A percentile compares a stretch with the other conserved stretches of the same genome.
phyloP scores from a whole-genome alignment of 92 coral and sea anemone genomes.

The Hydrozoanthus gracilis region DNA sequence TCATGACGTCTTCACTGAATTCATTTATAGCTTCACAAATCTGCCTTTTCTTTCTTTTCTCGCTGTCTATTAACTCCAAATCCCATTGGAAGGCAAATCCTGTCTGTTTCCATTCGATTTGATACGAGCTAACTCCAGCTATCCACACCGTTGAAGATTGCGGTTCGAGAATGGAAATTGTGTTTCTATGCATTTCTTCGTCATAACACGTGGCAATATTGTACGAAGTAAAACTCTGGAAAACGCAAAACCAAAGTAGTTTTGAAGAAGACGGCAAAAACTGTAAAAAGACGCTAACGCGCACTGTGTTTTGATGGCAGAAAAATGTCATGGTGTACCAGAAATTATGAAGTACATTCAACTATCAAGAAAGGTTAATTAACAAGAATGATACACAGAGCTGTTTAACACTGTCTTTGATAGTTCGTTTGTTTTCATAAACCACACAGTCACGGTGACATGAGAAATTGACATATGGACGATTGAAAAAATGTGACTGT shows the following conservation, averaged over 20 bases:
- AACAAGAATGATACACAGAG: background rate
- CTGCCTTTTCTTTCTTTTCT: conserved; percentile 55
- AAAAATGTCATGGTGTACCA: background rate
- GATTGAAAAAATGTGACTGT: too few relatives aligned
- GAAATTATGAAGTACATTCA: background rate
- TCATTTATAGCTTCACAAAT: conserved; percentile 70
- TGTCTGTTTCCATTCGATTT: conserved; percentile 75
- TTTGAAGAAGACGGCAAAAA: background rate
- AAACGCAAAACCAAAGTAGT: background rate
- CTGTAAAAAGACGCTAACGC: background rate
- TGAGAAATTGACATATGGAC: too few relatives aligned
- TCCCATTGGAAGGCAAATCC: conserved; percentile 72
- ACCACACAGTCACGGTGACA: too few relatives aligned
- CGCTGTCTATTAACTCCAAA: conserved; percentile 54
- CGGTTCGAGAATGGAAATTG: conserved; percentile 56
- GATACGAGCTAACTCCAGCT: conserved; percentile 56
- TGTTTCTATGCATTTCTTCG: background rate
- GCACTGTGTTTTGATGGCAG: too few relatives aligned
- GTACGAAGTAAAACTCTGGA: background rate
- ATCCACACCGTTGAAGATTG: conserved; percentile 58
- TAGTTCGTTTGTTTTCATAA: too few relatives aligned
- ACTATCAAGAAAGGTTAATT: background rate
- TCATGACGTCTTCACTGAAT: conserved; percentile 68
- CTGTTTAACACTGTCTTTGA: too few relatives aligned
- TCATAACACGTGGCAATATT: conserved; percentile 5